A percentile compares a stretch with the other conserved stretches of the same genome.
Conservation (phyloP, 64 coral and sea anemone genomes). For the Actinia equina region DNA sequence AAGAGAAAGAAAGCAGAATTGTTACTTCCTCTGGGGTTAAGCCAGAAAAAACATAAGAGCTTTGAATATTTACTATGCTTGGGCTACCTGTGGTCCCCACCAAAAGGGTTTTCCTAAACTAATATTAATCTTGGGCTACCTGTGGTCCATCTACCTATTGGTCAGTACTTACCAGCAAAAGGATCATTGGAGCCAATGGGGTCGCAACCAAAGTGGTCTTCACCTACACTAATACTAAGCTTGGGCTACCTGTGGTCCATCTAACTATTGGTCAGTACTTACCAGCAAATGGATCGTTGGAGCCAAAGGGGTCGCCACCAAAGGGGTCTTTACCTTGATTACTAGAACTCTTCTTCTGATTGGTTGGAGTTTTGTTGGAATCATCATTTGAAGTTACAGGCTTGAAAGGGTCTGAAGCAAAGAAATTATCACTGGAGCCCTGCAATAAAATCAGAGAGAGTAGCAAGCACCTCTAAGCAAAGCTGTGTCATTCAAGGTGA, state of each 20-base stretch:
- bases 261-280: neutral
- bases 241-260: neutral
- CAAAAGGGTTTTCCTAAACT: slow-evolving; percentile 60
- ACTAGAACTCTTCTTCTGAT: slow-evolving; percentile 52
- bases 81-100: slow-evolving; percentile 40
- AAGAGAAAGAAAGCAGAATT: neutral
- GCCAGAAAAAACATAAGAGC: too few relatives aligned
- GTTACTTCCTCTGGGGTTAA: neutral
- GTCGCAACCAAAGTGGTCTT: slow-evolving; percentile 77
- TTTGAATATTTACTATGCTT: too few relatives aligned
- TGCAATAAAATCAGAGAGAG: neutral
- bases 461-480: too few relatives aligned
- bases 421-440: slow-evolving; percentile 74
- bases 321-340: slow-evolving; percentile 73
- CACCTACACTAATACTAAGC: neutral
- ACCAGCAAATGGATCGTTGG: slow-evolving; percentile 70
- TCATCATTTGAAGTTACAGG: slow-evolving; percentile 51
- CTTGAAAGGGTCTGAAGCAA: slow-evolving; percentile 90
- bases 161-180: slow-evolving; percentile 36
- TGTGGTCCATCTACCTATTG: neutral
- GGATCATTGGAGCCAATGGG: slow-evolving; percentile 73
- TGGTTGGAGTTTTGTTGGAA: slow-evolving; percentile 53
- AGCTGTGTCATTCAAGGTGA: too few relatives aligned
- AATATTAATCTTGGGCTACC: too few relatives aligned
- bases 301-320: slow-evolving; percentile 80